phyloP scores from a whole-genome alignment of 2,888 invertebrate genomes.

The Agrotis segetum region DNA sequence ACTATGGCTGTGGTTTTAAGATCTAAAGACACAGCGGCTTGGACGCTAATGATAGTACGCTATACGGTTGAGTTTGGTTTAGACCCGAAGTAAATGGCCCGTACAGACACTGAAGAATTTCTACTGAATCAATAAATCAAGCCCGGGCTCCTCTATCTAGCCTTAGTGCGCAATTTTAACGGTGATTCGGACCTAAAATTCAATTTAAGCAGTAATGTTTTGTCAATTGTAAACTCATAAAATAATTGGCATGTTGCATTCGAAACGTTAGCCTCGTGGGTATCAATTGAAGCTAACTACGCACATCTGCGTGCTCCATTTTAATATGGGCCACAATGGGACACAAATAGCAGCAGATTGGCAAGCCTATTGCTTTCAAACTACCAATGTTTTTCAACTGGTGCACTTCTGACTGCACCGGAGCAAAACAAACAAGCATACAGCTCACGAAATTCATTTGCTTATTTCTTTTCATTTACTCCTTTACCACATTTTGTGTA shows the following conservation, averaged over 20 bases:
- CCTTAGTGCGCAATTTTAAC: conserved; percentile 2
- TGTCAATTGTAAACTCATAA: conserved; percentile 56
- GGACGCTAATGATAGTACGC: conserved; percentile 24
- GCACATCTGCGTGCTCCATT: conserved; percentile 57
- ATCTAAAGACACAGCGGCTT: conserved; percentile 16
- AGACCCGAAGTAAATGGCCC: conserved; percentile 33
- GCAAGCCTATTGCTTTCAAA: conserved; percentile 35
- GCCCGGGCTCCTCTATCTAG: background rate
- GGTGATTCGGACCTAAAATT: conserved; percentile 13
- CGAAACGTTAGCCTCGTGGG: conserved; percentile 53
- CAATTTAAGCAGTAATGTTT: conserved; percentile 24
- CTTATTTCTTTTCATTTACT: conserved; percentile 1
- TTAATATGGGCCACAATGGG: conserved; percentile 60
- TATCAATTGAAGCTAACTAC: conserved; percentile 60
- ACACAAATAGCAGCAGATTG: conserved; percentile 49
- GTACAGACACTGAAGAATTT: conserved; percentile 35
- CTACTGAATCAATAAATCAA: conserved; percentile 46
- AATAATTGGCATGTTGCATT: conserved; percentile 40
- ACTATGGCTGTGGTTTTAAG: conserved; percentile 36
- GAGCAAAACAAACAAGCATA: background rate
- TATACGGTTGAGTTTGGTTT: conserved; percentile 31
- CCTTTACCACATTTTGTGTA: background rate
- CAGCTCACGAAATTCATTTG: background rate
- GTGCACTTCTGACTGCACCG: conserved; percentile 8
- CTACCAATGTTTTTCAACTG: conserved; percentile 36